Evolutionary conservation across 2,797 vertebrate species (phyloP).

Genomic region (Hemitrygon akajei): DNA sequence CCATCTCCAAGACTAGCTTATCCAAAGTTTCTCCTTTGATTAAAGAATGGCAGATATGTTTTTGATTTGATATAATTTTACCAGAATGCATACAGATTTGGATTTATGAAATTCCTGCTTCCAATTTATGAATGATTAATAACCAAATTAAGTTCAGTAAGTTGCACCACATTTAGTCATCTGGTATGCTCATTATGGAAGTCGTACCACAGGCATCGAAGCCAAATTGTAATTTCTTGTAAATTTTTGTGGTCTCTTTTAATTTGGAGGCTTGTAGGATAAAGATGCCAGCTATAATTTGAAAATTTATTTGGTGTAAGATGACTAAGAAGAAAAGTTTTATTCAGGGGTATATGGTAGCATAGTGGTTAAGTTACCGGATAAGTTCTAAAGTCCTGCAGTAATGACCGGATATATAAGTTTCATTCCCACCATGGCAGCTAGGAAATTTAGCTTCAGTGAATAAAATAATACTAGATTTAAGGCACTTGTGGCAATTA

Average conservation of each 20-base stretch:
- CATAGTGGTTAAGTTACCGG: no score
- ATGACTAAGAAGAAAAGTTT: not conserved
- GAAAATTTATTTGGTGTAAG: not conserved
- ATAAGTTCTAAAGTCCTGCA: no score
- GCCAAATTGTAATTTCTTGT: not conserved
- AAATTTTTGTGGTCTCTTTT: constrained; percentile 1
- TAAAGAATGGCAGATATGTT: not conserved
- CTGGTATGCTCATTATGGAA: not conserved
- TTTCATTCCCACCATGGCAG: no score
- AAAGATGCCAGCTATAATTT: not conserved
- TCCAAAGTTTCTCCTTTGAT: not conserved
- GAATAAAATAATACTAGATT: no score
- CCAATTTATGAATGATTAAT: not conserved
- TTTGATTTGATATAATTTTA: not conserved
- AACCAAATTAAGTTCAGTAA: not conserved
- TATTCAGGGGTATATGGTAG: no score
- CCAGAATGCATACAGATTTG: not conserved
- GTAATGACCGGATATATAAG: no score
- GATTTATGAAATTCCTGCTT: not conserved
- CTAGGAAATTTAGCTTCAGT: no score
- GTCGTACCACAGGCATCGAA: not conserved
- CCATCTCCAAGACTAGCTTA: not conserved
- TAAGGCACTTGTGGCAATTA: no score
- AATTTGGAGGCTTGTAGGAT: not conserved
- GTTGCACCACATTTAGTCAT: no score